Evolutionary conservation across 1,140 invertebrate genomes (phyloP), one percentile per base, ranked within the genome.

Genomic region (Pseudomyrmex concolor): DNA sequence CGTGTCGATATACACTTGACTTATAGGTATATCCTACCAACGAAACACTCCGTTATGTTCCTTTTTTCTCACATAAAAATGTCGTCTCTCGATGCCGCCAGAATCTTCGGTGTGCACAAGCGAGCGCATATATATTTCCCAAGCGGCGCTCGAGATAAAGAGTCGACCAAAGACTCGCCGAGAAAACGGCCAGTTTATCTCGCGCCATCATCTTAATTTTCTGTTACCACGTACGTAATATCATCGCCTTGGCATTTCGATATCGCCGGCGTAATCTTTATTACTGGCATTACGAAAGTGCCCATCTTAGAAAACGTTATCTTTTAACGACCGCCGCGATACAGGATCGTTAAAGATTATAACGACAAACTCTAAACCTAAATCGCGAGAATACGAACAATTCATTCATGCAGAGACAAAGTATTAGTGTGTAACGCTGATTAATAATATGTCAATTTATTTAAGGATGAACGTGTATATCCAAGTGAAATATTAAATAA

Each of bases 151-250:
- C 54, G 43, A 71, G 76, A 80, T 80, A 80, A 80, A 80, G 76
- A 80, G 66, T 71, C 66, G 76, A 60, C 76, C 66, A 60, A 70
- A 71, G 76, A 80, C 43, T 48, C 66, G 15, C 22, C 54, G 60
- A 55, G 17, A 34, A 64, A 82, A 63, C 48, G 55, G 66, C 73
- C 43, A 78, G 72, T 80, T 83, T 83, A 83, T 83, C 82, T 67
- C 17, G 73, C 34, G 48, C 45, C 51, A 78, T 83, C 81, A 83
- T 83, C 82, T 83, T 83, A 83, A 83, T 83, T 83, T 83, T 83
- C 82, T 62, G 64, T 83, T 83, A 83, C 72, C 55, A 83, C 73
- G 43, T 77, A 83, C 62, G 48, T 83, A 83, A 83, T 83, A 83
- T 83, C 63, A 19, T 60, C 76, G 66, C 51, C 22, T 25, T 34